Evolutionary conservation across 2,888 invertebrate species (phyloP), one percentile per base, ranked within the genome.

Genomic region (Lutraria lutraria): DNA sequence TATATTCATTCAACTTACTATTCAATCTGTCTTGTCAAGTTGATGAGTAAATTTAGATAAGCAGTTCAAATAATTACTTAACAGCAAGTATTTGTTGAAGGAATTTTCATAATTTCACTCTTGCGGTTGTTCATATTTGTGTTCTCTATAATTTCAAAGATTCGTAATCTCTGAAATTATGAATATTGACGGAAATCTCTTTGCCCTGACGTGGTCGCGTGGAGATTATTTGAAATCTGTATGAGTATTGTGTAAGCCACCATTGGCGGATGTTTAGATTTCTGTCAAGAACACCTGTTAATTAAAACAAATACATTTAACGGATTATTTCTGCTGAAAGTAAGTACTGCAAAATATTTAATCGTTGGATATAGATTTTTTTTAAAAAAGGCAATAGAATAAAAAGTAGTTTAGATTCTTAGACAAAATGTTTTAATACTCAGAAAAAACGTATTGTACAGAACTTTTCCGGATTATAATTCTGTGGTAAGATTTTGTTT

Each of bases 31-130:
- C 68, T 52, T 21, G 19, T 8, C 25, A 54, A 63, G 72, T 29
- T 72, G 88, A 88, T 85, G 88, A 88, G 88, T 79, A 82, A 52
- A 83, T 82, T 54, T 6, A 82, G 82, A 85, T 81, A 88, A 88
- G 88, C n/a, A 82, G 72, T 56, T 82, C 82, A 85, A 88, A 88
- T 85, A 88, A 82, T 72, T 31, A 52, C 85, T 72, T 82, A 82
- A 81, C 82, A 43, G 81, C 72, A 21, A 19, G 8, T 88, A 81
- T 88, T 88, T 88, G 83, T 53, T 76, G 53, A 85, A 82, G 81
- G 88, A 82, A 88, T 88, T 84, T 80, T 80, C 56, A 54, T 87
- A 76, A 87, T 83, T 87, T 83, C 87, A 84, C 83, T 80, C 21
- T 72, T 53, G 12, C n/a, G 19, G 76, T 76, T 76, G 76, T 76